Conservation (phyloP, 1,140 invertebrate species). For the Oryctes rhinoceros region DNA sequence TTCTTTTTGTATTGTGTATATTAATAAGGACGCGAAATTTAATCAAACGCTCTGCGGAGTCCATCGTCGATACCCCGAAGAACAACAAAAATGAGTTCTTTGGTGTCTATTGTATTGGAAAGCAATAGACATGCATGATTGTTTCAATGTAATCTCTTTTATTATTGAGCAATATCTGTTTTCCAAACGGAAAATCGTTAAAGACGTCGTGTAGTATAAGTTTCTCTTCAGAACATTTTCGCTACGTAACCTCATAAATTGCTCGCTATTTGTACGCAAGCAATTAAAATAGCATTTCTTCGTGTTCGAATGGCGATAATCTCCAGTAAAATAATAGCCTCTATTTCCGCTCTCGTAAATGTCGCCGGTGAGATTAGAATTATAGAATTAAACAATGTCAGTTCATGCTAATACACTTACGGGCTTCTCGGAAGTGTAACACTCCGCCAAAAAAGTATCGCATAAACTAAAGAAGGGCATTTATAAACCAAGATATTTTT, state of each 20-base stretch:
- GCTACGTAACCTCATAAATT: background rate
- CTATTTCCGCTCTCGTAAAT: background rate
- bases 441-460: no score
- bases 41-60: no score
- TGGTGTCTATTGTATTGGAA: background rate
- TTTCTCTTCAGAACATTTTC: background rate
- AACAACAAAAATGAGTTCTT: no score
- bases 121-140: background rate
- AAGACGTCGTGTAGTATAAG: background rate
- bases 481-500: no score
- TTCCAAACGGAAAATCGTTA: background rate
- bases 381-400: background rate
- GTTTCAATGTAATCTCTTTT: background rate
- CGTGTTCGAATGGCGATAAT: background rate
- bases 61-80: no score
- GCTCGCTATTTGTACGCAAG: no score
- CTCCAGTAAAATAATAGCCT: background rate
- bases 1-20: no score
- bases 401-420: no score
- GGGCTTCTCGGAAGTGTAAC: no score
- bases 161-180: background rate
- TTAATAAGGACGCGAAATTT: no score
- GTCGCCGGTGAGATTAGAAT: background rate
- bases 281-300: conserved; percentile 8
- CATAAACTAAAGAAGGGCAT: no score